Conservation (phyloP, 2,113 vertebrate species). For the Seriola rivoliana region DNA sequence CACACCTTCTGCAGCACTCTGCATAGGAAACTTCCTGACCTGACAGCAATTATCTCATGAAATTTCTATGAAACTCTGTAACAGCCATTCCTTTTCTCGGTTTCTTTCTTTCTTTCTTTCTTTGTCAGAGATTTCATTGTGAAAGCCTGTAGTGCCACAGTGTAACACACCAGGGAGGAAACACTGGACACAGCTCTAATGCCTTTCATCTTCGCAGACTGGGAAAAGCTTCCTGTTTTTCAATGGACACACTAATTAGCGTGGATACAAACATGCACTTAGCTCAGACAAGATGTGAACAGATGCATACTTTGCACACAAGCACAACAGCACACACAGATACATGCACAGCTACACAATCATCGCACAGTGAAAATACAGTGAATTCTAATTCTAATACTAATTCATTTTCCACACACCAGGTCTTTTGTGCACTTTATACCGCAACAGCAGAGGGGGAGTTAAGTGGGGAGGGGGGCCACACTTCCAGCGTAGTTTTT, state of each 20-base stretch:
- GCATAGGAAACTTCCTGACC: constrained; percentile 11
- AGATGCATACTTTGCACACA: constrained; percentile 12
- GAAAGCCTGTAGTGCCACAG: constrained; percentile 43
- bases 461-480: neutral
- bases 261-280: constrained; percentile 58
- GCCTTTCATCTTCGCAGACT: constrained; percentile 75
- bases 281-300: constrained; percentile 40
- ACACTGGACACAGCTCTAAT: constrained; percentile 67
- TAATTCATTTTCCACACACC: constrained; percentile 56
- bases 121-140: constrained; percentile 54
- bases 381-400: neutral
- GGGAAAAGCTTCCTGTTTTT: constrained; percentile 65
- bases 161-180: constrained; percentile 70
- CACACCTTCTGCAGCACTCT: neutral
- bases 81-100: constrained; percentile 15
- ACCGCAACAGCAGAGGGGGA: constrained; percentile 14
- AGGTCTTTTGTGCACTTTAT: constrained; percentile 43
- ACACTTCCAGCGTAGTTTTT: constrained; percentile 53
- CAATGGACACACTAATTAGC: constrained; percentile 65
- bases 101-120: constrained; percentile 34
- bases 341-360: neutral
- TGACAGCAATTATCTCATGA: constrained; percentile 30
- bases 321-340: neutral
- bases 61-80: constrained; percentile 35
- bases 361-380: constrained; percentile 22